Evolutionary conservation across 2,888 invertebrate genomes (phyloP).

Genomic region (Tuta absoluta): DNA sequence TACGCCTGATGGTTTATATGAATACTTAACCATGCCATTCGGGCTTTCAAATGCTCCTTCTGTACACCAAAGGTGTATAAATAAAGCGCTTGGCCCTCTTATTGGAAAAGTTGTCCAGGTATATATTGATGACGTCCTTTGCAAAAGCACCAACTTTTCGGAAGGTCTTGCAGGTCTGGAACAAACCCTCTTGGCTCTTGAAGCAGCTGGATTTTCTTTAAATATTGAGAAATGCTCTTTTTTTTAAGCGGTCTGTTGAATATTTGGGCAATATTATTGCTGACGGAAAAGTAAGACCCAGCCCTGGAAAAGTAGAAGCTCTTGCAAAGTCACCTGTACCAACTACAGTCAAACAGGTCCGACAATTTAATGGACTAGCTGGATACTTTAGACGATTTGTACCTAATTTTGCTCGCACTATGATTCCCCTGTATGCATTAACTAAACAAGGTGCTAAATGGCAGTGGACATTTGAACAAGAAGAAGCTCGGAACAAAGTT

Average conservation of each 20-base stretch:
- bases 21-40: slow-evolving; percentile 45
- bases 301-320: slow-evolving; percentile 42
- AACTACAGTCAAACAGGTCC: slow-evolving; percentile 34
- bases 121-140: slow-evolving; percentile 44
- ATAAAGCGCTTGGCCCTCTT: slow-evolving; percentile 31
- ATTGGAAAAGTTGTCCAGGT: slow-evolving; percentile 34
- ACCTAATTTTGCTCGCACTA: too few species aligned
- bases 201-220: slow-evolving; percentile 41
- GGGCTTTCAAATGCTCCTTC: slow-evolving; percentile 39
- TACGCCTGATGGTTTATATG: too few species aligned
- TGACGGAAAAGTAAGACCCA: slow-evolving; percentile 41
- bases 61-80: slow-evolving; percentile 40
- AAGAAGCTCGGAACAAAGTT: slow-evolving; percentile 33
- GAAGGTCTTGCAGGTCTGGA: slow-evolving; percentile 36
- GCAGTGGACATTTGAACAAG: slow-evolving; percentile 38
- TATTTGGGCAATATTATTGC: slow-evolving; percentile 40
- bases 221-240: slow-evolving; percentile 38
- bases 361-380: too few species aligned
- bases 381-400: too few species aligned
- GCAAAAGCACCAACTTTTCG: slow-evolving; percentile 33
- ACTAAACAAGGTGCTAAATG: slow-evolving; percentile 36
- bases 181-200: slow-evolving; percentile 36
- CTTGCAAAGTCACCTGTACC: slow-evolving; percentile 40
- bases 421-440: too few species aligned
- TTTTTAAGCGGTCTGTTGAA: slow-evolving; percentile 40